A percentile compares a stretch with the other conserved stretches of the same genome.
Conservation (phyloP, 2,797 vertebrate genomes). For the Rhinella marina region DNA sequence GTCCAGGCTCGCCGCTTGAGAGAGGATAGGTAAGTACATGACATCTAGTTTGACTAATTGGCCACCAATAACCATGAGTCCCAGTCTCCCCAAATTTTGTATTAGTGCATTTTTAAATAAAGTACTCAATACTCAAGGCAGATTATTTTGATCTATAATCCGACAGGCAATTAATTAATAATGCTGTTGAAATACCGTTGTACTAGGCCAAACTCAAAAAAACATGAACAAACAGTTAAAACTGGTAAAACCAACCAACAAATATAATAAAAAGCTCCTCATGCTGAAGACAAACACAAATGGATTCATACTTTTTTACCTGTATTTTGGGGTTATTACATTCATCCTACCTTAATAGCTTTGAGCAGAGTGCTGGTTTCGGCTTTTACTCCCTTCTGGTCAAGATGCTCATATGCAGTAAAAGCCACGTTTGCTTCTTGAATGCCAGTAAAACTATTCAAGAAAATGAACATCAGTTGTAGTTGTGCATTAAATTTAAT, state of each 20-base stretch:
- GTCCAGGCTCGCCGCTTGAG: no score
- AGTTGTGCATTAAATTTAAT: neutral
- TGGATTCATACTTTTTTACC: neutral
- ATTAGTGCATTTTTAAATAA: no score
- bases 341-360: slow-evolving; percentile 58
- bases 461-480: slow-evolving; percentile 16
- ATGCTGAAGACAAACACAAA: neutral
- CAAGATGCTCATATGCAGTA: slow-evolving; percentile 54
- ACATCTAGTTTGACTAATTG: no score
- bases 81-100: neutral
- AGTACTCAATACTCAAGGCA: no score
- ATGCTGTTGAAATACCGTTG: no score
- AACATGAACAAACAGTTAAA: no score
- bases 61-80: neutral
- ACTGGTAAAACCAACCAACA: no score
- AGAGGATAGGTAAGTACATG: no score
- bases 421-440: slow-evolving; percentile 55
- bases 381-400: slow-evolving; percentile 55
- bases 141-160: no score
- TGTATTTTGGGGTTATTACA: neutral
- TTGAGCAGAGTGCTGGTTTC: slow-evolving; percentile 43
- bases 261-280: neutral
- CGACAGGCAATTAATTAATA: no score
- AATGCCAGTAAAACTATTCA: slow-evolving; percentile 55
- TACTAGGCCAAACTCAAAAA: no score